Conservation (phyloP, 2,888 invertebrate species). For the Axea sp. region DNA sequence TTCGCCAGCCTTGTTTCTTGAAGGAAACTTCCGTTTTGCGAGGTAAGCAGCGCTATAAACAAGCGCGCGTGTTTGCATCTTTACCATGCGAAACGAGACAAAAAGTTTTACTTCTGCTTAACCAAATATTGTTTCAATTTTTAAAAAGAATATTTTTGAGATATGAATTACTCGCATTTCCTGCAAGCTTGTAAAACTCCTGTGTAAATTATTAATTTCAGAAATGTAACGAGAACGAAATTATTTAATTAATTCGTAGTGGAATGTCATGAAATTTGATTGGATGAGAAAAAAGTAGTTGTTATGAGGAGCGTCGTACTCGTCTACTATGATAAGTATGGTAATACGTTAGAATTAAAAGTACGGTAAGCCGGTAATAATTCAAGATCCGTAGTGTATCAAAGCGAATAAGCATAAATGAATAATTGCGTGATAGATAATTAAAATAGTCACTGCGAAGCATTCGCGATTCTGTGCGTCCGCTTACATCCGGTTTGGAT, state of each 20-base stretch:
- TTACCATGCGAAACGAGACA: slow-evolving; percentile 46
- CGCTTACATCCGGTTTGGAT: slow-evolving; percentile 24
- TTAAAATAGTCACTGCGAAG: slow-evolving; percentile 69
- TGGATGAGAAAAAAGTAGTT: slow-evolving; percentile 59
- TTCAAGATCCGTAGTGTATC: slow-evolving; percentile 77
- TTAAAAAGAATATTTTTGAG: slow-evolving; percentile 32
- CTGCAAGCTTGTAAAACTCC: slow-evolving; percentile 33
- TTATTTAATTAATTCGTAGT: slow-evolving; percentile 28
- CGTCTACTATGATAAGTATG: slow-evolving; percentile 73
- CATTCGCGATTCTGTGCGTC: slow-evolving; percentile 33
- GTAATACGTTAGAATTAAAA: slow-evolving; percentile 76
- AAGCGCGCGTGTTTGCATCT: slow-evolving; percentile 58
- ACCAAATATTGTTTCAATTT: slow-evolving; percentile 56
- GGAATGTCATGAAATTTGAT: slow-evolving; percentile 40
- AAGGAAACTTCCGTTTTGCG: slow-evolving; percentile 63
- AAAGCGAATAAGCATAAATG: slow-evolving; percentile 78
- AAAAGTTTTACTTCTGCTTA: slow-evolving; percentile 47
- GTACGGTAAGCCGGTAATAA: slow-evolving; percentile 76
- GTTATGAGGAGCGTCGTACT: slow-evolving; percentile 58
- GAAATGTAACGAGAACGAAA: slow-evolving; percentile 9
- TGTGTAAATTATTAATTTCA: slow-evolving; percentile 48
- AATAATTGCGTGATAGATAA: slow-evolving; percentile 78
- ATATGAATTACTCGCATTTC: slow-evolving; percentile 31
- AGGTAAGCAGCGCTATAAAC: slow-evolving; percentile 59
- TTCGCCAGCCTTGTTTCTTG: slow-evolving; percentile 66